Conservation (phyloP, 2,113 vertebrate genomes). For the Mastomys natalensis region DNA sequence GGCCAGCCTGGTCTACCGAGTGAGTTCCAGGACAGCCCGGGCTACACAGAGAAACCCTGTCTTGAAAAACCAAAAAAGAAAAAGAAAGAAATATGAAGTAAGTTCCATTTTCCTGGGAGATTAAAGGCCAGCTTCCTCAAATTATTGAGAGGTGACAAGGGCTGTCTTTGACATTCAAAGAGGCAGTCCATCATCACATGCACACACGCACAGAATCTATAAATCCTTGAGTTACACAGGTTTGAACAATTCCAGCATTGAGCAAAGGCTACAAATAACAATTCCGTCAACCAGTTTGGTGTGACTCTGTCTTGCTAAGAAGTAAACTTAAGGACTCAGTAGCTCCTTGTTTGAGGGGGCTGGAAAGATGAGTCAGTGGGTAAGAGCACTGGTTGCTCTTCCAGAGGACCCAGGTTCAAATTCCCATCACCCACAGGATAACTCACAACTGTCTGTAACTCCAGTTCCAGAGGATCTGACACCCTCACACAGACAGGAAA, state of each 20-base stretch:
- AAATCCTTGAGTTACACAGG: neutral
- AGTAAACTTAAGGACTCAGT: conserved; percentile 42
- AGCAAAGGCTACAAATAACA: neutral
- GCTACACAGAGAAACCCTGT: too few relatives aligned
- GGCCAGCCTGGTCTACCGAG: too few relatives aligned
- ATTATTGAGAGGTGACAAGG: neutral
- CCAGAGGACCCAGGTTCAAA: neutral
- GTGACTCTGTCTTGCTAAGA: neutral
- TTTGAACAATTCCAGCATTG: neutral
- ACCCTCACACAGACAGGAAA: neutral
- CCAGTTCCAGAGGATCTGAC: neutral
- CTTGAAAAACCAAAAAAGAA: too few relatives aligned
- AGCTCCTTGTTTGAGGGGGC: neutral
- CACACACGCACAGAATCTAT: too few relatives aligned
- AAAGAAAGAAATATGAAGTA: too few relatives aligned
- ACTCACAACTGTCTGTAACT: neutral
- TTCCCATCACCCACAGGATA: neutral
- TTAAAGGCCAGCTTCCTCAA: neutral
- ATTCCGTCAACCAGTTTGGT: neutral
- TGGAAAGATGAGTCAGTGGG: neutral
- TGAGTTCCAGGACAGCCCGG: too few relatives aligned
- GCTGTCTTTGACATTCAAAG: neutral
- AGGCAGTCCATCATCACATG: neutral
- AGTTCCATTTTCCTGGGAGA: neutral
- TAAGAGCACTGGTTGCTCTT: neutral